Evolutionary conservation across 2,797 vertebrate species (phyloP).

Genomic region (Pseudomugil tenellus): DNA sequence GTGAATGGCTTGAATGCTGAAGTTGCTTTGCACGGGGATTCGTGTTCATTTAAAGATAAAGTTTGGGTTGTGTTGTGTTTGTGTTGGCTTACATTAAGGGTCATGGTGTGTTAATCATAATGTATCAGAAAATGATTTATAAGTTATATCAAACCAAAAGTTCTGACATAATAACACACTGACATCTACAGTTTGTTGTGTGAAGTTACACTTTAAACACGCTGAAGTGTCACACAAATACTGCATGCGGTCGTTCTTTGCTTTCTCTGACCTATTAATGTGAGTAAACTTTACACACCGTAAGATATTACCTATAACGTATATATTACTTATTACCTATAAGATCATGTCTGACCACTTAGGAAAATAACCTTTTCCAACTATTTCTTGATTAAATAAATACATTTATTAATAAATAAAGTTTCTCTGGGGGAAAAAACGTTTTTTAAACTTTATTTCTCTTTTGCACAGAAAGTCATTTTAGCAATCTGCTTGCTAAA

Average conservation of each 20-base stretch:
- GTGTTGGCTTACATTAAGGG: slow-evolving; percentile 1
- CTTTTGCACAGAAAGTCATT: background rate
- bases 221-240: background rate
- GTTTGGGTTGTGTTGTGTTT: background rate
- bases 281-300: background rate
- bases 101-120: background rate
- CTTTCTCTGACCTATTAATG: background rate
- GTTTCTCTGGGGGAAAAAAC: too few relatives aligned
- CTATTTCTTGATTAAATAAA: too few relatives aligned
- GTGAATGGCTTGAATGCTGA: background rate
- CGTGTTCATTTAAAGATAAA: slow-evolving; percentile 8
- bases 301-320: too few relatives aligned
- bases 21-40: background rate
- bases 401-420: too few relatives aligned
- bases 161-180: slow-evolving; percentile 41
- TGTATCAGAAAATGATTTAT: slow-evolving; percentile 3
- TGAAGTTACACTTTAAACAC: slow-evolving; percentile 25
- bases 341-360: too few relatives aligned
- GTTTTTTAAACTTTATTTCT: too few relatives aligned
- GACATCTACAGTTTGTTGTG: slow-evolving; percentile 62
- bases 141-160: background rate
- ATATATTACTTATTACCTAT: too few relatives aligned
- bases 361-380: too few relatives aligned
- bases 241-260: background rate
- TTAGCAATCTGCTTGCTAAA: too few relatives aligned